These are phyloP conservation scores for Vireo griseus DNA, from an alignment of 2,797 vertebrate species.

Conservation along the genomic window DNA sequence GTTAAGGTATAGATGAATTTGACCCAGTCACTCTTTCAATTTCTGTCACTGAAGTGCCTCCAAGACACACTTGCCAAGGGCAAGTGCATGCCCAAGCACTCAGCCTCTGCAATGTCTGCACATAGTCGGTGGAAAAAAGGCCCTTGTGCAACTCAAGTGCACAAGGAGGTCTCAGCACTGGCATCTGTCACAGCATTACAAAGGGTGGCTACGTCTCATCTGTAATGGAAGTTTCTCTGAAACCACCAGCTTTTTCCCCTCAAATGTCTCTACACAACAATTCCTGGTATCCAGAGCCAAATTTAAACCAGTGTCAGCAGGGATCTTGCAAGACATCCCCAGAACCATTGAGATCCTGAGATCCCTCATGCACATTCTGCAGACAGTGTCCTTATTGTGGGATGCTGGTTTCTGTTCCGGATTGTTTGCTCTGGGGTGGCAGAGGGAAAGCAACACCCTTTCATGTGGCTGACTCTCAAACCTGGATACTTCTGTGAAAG, in stretches of 20 bases:
- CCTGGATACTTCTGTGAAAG: not conserved
- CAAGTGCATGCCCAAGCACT: not conserved
- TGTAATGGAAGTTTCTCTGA: not conserved
- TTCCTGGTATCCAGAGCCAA: not conserved
- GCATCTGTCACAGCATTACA: not conserved
- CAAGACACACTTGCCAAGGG: not conserved
- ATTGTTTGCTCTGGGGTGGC: not conserved
- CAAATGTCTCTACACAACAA: not conserved
- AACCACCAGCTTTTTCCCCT: not conserved
- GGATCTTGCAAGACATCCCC: not conserved
- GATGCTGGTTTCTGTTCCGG: not conserved
- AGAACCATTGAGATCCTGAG: accelerated
- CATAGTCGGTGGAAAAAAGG: not conserved
- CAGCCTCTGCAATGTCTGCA: not conserved
- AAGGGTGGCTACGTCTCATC: not conserved
- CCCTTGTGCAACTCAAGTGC: not conserved
- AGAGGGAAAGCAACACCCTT: not conserved
- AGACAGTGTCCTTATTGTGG: not conserved
- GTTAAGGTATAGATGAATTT: not conserved
- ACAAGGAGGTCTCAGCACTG: not conserved
- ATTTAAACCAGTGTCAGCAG: not conserved
- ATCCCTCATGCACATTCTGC: not conserved
- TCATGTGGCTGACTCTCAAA: not conserved
- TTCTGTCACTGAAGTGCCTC: not conserved
- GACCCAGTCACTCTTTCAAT: not conserved